Evolutionary conservation across 2,797 vertebrate species (phyloP).

Genomic region (Botia almorhae): DNA sequence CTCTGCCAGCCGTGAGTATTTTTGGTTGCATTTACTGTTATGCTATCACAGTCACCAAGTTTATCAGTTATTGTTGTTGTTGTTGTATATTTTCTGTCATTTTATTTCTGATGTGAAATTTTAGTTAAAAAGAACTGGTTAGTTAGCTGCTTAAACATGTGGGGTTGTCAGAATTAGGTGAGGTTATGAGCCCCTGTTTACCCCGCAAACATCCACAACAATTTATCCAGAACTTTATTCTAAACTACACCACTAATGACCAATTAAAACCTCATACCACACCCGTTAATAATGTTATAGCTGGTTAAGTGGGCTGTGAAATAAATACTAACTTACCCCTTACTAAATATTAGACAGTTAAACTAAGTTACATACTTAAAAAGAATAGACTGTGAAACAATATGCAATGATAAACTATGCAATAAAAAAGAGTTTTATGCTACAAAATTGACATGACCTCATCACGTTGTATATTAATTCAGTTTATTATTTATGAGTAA

Average conservation of each 20-base stretch:
- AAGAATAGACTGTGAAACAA: neutral
- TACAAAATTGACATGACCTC: neutral
- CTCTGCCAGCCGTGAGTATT: conserved; percentile 97
- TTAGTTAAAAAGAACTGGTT: neutral
- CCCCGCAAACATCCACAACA: conserved; percentile 11
- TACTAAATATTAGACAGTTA: neutral
- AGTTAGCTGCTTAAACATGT: neutral
- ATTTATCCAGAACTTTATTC: conserved; percentile 1
- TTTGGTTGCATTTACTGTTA: neutral
- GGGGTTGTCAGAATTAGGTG: conserved; percentile 26
- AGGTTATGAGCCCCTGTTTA: conserved; percentile 36
- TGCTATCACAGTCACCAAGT: neutral
- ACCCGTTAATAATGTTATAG: neutral
- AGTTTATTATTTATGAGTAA: no score
- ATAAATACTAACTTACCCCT: neutral
- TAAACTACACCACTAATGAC: conserved; percentile 23
- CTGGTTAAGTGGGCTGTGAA: neutral
- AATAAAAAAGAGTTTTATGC: neutral
- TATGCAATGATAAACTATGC: neutral
- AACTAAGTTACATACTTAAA: neutral
- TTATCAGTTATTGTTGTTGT: neutral
- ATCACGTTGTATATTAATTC: no score
- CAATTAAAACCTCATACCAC: neutral
- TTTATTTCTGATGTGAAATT: neutral
- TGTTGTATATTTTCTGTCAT: no score